These are phyloP conservation scores for Harmothoe impar DNA, from an alignment of 2,888 invertebrate genomes.

Conservation along the genomic window DNA sequence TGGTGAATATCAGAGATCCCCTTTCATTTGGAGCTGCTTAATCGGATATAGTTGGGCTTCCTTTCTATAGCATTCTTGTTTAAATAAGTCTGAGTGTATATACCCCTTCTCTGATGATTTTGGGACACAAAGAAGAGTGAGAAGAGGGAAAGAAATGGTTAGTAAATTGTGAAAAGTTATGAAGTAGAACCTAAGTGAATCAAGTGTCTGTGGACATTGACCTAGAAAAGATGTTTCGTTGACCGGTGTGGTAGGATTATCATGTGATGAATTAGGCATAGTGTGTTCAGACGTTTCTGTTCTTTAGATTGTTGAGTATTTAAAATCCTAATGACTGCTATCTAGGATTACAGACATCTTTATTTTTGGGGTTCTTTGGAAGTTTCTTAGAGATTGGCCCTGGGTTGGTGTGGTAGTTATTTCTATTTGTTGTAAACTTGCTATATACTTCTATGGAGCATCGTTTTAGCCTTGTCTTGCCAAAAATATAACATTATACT, in stretches of 20 bases:
- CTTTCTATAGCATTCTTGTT: not conserved
- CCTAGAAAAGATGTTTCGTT: not conserved
- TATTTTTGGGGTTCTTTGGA: not conserved
- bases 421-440: conserved; percentile 19
- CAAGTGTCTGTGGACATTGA: no score
- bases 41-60: no score
- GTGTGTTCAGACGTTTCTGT: no score
- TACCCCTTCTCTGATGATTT: not conserved
- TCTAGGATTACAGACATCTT: not conserved
- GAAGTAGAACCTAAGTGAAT: not conserved
- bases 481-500: not conserved
- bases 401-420: conserved; percentile 7
- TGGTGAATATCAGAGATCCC: no score
- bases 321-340: not conserved
- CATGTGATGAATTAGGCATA: no score
- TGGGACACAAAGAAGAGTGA: not conserved
- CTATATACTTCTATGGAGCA: not conserved
- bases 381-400: not conserved
- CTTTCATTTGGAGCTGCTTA: no score
- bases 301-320: not conserved
- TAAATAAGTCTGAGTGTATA: not conserved
- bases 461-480: conserved; percentile 26
- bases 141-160: not conserved
- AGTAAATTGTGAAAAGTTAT: no score
- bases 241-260: not conserved